phyloP scores from a whole-genome alignment of 2,888 invertebrate species.

The Microctonus brassicae region DNA sequence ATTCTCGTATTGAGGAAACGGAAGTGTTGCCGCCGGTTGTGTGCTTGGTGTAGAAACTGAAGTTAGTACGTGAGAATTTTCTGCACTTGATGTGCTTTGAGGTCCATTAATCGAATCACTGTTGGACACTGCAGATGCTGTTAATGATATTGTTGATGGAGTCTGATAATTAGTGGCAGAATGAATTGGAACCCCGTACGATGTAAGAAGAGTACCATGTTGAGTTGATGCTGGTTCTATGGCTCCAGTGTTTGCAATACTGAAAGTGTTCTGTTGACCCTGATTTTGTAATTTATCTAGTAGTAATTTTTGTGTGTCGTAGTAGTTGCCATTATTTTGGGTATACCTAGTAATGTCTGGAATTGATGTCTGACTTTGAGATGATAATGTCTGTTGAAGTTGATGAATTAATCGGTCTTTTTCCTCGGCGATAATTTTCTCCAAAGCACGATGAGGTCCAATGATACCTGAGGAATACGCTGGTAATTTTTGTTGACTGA shows the following conservation, averaged over 20 bases:
- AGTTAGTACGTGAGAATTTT: constrained; percentile 42
- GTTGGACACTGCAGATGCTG: constrained; percentile 26
- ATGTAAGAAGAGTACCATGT: constrained; percentile 44
- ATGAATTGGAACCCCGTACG: constrained; percentile 37
- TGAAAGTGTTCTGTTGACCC: constrained; percentile 34
- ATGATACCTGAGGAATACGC: constrained; percentile 61
- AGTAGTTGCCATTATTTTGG: constrained; percentile 50
- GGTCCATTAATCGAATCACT: background rate
- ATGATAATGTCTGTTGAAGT: constrained; percentile 55
- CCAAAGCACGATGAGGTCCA: constrained; percentile 51
- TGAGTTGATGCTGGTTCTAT: constrained; percentile 51
- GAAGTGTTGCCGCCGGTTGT: constrained; percentile 30
- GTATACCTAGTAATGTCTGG: constrained; percentile 45
- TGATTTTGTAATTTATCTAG: constrained; percentile 31
- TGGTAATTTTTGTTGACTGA: constrained; percentile 1
- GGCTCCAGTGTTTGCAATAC: constrained; percentile 38
- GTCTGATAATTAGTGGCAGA: constrained; percentile 32
- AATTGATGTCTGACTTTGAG: constrained; percentile 41
- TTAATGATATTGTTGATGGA: constrained; percentile 23
- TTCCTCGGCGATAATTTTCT: constrained; percentile 59
- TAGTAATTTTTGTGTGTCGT: constrained; percentile 22
- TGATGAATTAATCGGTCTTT: constrained; percentile 62
- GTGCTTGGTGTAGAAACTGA: constrained; percentile 39
- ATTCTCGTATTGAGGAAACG: constrained; percentile 56
- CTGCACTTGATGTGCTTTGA: background rate